Percentiles rank a stretch among this genome's conserved stretches.
Evolutionary conservation across 2,113 vertebrate genomes (phyloP).

Genomic region (Myxocyprinus asiaticus): DNA sequence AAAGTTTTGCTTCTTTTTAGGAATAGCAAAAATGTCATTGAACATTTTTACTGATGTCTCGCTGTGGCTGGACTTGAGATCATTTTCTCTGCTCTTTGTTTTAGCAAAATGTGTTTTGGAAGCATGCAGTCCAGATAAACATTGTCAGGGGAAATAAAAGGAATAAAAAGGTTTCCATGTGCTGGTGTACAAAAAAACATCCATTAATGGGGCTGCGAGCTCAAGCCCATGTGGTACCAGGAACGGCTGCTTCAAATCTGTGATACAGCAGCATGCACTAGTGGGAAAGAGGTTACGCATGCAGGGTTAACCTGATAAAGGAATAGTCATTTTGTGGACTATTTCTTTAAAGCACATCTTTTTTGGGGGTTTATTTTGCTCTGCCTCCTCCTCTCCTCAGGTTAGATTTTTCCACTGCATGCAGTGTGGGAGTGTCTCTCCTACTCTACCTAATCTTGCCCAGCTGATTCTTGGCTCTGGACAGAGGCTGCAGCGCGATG

Average conservation of each 20-base stretch:
- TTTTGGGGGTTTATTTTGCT: background rate
- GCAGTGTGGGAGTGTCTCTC: constrained; percentile 64
- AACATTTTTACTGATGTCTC: background rate
- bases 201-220: too few relatives aligned
- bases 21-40: too few relatives aligned
- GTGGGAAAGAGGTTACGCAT: background rate
- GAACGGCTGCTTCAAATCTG: background rate
- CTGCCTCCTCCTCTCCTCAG: constrained; percentile 65
- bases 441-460: constrained; percentile 99
- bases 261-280: constrained; percentile 21
- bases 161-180: too few relatives aligned
- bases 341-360: too few relatives aligned
- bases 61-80: constrained; percentile 34
- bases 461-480: constrained; percentile 98
- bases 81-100: constrained; percentile 40
- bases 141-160: background rate
- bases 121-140: constrained; percentile 13
- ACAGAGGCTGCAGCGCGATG: constrained; percentile 99
- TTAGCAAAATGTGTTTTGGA: background rate
- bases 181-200: too few relatives aligned
- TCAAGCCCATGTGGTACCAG: too few relatives aligned
- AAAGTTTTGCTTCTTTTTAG: too few relatives aligned
- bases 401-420: constrained; percentile 47
- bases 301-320: constrained; percentile 7
- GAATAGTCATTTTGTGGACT: too few relatives aligned